These are phyloP conservation scores for Portevinia maculata DNA, from an alignment of 2,888 invertebrate species.

Conservation along the genomic window DNA sequence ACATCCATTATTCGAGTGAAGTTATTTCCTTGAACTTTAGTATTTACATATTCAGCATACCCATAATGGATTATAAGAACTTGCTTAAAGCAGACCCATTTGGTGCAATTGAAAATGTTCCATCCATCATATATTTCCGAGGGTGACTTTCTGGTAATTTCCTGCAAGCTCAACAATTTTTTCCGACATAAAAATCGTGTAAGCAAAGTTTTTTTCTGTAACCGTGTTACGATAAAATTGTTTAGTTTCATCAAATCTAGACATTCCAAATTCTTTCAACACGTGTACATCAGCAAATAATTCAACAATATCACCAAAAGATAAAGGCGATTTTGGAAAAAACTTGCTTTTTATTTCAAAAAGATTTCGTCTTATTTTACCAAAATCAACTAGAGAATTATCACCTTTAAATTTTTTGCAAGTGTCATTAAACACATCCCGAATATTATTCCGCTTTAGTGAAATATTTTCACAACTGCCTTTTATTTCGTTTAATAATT, in stretches of 20 bases:
- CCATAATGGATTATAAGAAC: conserved; percentile 40
- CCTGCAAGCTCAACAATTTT: conserved; percentile 19
- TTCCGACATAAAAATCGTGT: conserved; percentile 20
- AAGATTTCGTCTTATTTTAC: conserved; percentile 32
- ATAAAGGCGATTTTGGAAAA: conserved; percentile 11
- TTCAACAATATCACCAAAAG: conserved; percentile 23
- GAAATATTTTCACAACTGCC: conserved; percentile 2
- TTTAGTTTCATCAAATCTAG: conserved; percentile 14
- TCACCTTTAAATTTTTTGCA: conserved; percentile 17
- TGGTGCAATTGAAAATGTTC: conserved; percentile 36
- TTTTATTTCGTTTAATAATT: background rate
- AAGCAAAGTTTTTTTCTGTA: conserved; percentile 6
- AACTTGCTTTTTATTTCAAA: conserved; percentile 30
- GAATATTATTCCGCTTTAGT: conserved; percentile 21
- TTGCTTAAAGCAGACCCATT: conserved; percentile 29
- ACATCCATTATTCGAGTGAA: conserved; percentile 13
- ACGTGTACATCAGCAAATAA: conserved; percentile 28
- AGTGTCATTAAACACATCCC: background rate
- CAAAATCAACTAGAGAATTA: conserved; percentile 29
- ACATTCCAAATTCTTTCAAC: conserved; percentile 35
- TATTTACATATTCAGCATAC: conserved; percentile 29
- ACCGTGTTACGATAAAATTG: background rate
- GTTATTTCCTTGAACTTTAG: conserved; percentile 15
- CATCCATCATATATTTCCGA: conserved; percentile 53
- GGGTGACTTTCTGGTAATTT: conserved; percentile 63